Percentiles rank a stretch among this genome's conserved stretches.
Conservation (phyloP, 2,888 invertebrate genomes). For the Lepidochrysops patricia region DNA sequence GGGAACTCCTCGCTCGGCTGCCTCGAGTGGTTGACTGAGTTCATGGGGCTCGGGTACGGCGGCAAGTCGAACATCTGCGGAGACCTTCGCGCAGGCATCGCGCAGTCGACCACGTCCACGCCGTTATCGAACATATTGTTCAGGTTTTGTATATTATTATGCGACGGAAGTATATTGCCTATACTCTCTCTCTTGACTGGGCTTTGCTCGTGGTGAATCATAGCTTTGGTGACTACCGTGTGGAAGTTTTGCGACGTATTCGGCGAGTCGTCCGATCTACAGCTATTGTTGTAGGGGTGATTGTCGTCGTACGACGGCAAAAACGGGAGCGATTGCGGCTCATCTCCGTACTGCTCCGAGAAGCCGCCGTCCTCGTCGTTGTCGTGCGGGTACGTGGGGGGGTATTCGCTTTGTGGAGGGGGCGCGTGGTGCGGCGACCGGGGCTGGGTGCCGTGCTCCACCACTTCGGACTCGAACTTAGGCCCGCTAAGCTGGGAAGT, state of each 20-base stretch:
- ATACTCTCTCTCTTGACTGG: constrained; percentile 71
- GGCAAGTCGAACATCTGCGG: constrained; percentile 78
- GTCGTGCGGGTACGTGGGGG: constrained; percentile 41
- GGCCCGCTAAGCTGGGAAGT: constrained; percentile 87
- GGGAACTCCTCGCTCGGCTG: constrained; percentile 93
- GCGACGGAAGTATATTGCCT: constrained; percentile 39
- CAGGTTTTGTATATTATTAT: constrained; percentile 54
- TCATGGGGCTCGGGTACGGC: constrained; percentile 86
- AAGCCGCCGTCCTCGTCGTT: constrained; percentile 65
- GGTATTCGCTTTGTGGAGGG: constrained; percentile 35
- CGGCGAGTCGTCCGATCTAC: constrained; percentile 53
- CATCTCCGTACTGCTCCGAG: constrained; percentile 68
- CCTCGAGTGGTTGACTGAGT: constrained; percentile 85
- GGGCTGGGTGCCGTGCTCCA: constrained; percentile 54
- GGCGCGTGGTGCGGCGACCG: constrained; percentile 55
- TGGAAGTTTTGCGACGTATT: constrained; percentile 66
- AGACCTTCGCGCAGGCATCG: constrained; percentile 51
- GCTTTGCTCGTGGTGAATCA: constrained; percentile 88
- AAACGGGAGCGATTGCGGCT: constrained; percentile 78
- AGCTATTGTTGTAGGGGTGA: constrained; percentile 47
- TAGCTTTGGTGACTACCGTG: constrained; percentile 87
- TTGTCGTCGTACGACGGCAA: constrained; percentile 71
- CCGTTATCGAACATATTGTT: constrained; percentile 61
- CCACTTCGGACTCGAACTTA: constrained; percentile 76
- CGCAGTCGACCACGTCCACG: constrained; percentile 79